Evolutionary conservation across 2,888 invertebrate genomes (phyloP), one percentile per base, ranked within the genome.

Genomic region (Dendrolimus houi): DNA sequence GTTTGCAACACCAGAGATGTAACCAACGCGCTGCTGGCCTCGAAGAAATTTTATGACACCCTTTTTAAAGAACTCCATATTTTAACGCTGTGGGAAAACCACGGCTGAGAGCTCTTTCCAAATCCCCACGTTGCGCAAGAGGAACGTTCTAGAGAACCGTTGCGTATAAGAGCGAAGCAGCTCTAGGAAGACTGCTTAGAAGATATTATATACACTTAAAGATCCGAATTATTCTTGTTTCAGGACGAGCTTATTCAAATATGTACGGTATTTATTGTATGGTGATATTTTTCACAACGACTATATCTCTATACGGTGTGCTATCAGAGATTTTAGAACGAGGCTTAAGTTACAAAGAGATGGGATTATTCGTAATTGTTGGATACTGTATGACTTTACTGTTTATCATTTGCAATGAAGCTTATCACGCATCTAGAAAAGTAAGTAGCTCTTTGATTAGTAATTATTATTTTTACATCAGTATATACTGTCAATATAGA

Each of bases 191-290:
- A 3, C 29, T 29, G 29, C 29, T 6, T 29, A 29, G 6, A 3
- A 29, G 29, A 29, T 29, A 29, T 29, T 29, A 0, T 29, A 29
- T 6, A 29, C 29, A 29, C 29, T 29, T 29, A 6, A 29, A 29
- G 3, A 29, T 29, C 6, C 29, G 29, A 29, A 29, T 0, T 29
- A 29, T 29, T 29, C 6, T 29, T 29, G 60, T 58, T 54, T 9
- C 76, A 92, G 92, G 93, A 54, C 85, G 93, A 55, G 95, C 95
- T 0, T 95, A 95, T 72, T 94, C 94, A 56, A 95, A 95, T 66
- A 94, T 95, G 94, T 95, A 95, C 64, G 94, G 94, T 9, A 94
- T 95, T 75, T 95, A 94, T 71, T 95, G 94, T 66, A 89, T 95
- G 79, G 92, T 95, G 2, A 94, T 95, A 57, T 92, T 95, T 74